Evolutionary conservation across 2,888 invertebrate species (phyloP).

Genomic region (Cremastinae sp.): DNA sequence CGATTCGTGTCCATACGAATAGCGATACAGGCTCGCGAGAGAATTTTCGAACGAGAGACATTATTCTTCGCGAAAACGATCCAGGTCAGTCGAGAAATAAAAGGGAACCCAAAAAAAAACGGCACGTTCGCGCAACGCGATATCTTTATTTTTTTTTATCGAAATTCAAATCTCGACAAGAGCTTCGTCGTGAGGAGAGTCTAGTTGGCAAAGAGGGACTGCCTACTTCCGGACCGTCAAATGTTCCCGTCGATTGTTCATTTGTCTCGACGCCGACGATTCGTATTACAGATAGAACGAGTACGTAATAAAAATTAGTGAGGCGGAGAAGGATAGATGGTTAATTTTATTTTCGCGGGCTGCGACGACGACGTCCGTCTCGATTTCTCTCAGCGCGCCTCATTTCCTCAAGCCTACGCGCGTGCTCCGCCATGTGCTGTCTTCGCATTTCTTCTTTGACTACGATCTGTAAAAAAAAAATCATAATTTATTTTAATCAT

Average conservation of each 20-base stretch:
- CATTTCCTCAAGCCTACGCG: constrained; percentile 89
- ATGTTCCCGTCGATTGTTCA: constrained; percentile 8
- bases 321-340: constrained; percentile 23
- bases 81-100: constrained; percentile 21
- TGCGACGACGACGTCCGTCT: constrained; percentile 77
- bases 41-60: constrained; percentile 14
- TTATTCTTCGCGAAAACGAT: constrained; percentile 20
- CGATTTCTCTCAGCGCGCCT: constrained; percentile 82
- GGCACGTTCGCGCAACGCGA: constrained; percentile 28
- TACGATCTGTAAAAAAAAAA: constrained; percentile 85
- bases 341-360: constrained; percentile 69
- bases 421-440: constrained; percentile 93
- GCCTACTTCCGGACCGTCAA: constrained; percentile 9
- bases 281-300: constrained; percentile 32
- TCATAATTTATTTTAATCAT: background rate
- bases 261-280: constrained; percentile 13
- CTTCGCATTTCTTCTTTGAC: constrained; percentile 93
- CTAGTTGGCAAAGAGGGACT: background rate
- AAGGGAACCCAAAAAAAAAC: constrained; percentile 35
- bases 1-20: constrained; percentile 1
- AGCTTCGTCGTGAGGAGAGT: background rate
- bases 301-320: constrained; percentile 23
- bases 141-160: background rate
- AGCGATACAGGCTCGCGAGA: background rate
- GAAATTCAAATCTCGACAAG: background rate